Evolutionary conservation across 2,113 vertebrate genomes (phyloP).

Genomic region (cat (Felis catus)): F.catus_Fca126_mat1.0 CM031421.1:8585001-8585500

Average conservation of each 20-base stretch:
- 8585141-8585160: background rate
- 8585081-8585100: background rate
- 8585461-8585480: conserved; percentile 27
- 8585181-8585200: conserved; percentile 44
- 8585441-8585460: background rate
- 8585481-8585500: background rate
- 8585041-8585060: background rate
- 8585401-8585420: background rate
- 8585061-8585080: background rate
- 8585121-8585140: background rate
- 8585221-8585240: conserved; percentile 22
- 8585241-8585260: conserved; percentile 39
- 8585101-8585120: background rate
- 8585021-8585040: background rate
- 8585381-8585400: background rate
- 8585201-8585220: conserved; percentile 34
- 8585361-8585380: background rate
- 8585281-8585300: conserved; percentile 48
- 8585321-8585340: conserved; percentile 62
- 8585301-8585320: conserved; percentile 27
- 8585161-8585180: background rate
- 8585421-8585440: background rate
- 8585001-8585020: background rate
- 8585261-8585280: background rate
- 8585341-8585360: conserved; percentile 48